Conservation (phyloP, 2,888 invertebrate species). For the Lissocephala sabroskyi region DNA sequence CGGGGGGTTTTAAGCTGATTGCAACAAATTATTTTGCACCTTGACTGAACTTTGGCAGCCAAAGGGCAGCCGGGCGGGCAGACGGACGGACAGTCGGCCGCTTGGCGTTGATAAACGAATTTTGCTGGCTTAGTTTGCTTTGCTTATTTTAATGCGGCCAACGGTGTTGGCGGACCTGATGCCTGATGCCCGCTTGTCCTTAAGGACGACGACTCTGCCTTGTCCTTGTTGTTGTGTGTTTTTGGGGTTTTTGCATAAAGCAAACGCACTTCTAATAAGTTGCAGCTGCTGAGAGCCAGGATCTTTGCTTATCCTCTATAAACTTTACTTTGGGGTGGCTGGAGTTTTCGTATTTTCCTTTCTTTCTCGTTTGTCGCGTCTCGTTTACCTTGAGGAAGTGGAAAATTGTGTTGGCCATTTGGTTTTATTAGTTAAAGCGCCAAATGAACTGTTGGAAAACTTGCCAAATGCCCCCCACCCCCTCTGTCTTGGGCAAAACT, state of each 20-base stretch:
- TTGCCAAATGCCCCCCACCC: constrained; percentile 24
- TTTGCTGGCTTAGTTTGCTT: constrained; percentile 52
- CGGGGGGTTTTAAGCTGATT: constrained; percentile 64
- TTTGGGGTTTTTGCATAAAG: constrained; percentile 55
- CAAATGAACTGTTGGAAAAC: constrained; percentile 39
- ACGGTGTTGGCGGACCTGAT: constrained; percentile 16
- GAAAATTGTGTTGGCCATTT: constrained; percentile 53
- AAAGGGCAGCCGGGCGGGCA: too few relatives aligned
- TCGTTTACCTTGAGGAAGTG: constrained; percentile 25
- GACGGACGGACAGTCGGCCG: too few relatives aligned
- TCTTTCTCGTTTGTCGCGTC: too few relatives aligned
- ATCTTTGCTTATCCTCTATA: constrained; percentile 4
- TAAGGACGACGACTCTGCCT: too few relatives aligned
- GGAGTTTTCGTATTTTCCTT: too few relatives aligned
- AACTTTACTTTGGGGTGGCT: background rate
- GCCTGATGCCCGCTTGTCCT: background rate
- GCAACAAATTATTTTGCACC: constrained; percentile 65
- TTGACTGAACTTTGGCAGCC: constrained; percentile 55
- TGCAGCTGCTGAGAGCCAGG: constrained; percentile 46
- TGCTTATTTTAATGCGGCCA: constrained; percentile 51
- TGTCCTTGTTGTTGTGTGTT: constrained; percentile 22
- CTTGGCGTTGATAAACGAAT: constrained; percentile 66
- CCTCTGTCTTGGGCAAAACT: too few relatives aligned
- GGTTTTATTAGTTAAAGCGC: constrained; percentile 51
- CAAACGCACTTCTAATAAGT: constrained; percentile 43